Evolutionary conservation across 2,797 vertebrate species (phyloP).

Genomic region (Ptychadena robeensis): DNA sequence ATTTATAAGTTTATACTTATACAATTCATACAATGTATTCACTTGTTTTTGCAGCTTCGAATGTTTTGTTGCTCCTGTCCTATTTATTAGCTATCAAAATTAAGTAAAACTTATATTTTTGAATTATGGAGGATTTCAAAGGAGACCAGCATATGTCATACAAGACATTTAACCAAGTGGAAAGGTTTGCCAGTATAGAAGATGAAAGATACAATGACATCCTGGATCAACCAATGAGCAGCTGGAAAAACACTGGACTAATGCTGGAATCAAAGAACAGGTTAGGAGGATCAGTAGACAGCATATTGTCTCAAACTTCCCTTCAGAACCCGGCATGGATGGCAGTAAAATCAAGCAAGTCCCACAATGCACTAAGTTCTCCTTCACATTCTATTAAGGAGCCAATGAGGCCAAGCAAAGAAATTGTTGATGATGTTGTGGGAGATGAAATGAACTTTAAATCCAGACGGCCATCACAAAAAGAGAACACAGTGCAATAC

Average conservation of each 20-base stretch:
- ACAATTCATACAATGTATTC: neutral
- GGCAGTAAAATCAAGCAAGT: conserved; percentile 30
- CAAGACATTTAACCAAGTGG: neutral
- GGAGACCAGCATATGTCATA: neutral
- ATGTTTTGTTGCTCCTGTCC: neutral
- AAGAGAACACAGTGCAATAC: neutral
- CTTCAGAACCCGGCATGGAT: conserved; percentile 47
- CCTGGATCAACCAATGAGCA: conserved; percentile 1
- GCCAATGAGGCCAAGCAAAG: neutral
- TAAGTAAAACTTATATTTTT: neutral
- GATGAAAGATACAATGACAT: neutral
- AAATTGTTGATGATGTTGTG: conserved; percentile 60
- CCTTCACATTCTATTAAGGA: neutral
- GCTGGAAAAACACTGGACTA: neutral
- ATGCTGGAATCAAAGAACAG: conserved; percentile 12
- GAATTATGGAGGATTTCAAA: neutral
- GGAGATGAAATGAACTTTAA: conserved; percentile 60
- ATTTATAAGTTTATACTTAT: neutral
- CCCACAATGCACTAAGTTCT: conserved; percentile 35
- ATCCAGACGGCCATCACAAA: neutral
- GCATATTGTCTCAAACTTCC: conserved; percentile 43
- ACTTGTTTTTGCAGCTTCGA: neutral
- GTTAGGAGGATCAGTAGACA: conserved; percentile 55
- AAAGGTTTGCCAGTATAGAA: neutral
- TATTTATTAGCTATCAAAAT: neutral